Base-by-base conservation (phyloP, 1,140 invertebrate genomes). In the silkworm (Bombyx mori) region DNA sequence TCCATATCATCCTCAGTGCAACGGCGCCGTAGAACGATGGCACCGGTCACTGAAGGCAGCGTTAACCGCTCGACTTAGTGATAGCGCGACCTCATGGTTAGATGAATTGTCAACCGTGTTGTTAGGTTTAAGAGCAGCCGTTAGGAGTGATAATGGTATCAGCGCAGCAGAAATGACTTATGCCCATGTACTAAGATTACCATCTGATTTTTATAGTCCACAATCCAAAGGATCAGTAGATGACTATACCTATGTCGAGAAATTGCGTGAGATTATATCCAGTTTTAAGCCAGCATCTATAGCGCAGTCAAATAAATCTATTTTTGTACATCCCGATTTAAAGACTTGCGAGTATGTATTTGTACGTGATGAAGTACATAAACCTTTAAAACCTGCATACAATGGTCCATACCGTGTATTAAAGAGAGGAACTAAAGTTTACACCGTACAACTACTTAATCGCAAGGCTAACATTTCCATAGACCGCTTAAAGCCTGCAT, bases 31-130 rank as follows among this genome's bases (percentile, higher is more conserved):
- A 0, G 79, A 86, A 54, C 48, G 73, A 44, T 73, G 63, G 35
- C 86, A 90, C 65, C 57, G 79, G 2, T 56, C 67, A 48, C 56
- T 89, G 22, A 88, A 89, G 60, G 52, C 71, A 45, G 61, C 84
- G 7, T 54, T 86, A 46, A 70, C 26, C 6, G 57, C 57, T 8
- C 22, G 58, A 18, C 8, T 52, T 35, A 44, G 6, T n/a, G 51
- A 48, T 6, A 26, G 52, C 2, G 26, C 54, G 2, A 18, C 52
- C 10, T 52, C 50, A 42, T 86, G 82, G 77, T 48, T 58, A 2
- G 52, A 70, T 8, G 52, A 52, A 9, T 64, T 87, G 42, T 77
- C 78, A 1, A 62, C 65, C n/a, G 69, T 81, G 12, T 49, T 86
- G 1, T 54, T 82, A 8, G 77, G 72, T 1, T 42, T 79, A 22